These are phyloP conservation scores for Zygaena filipendulae DNA, from an alignment of 2,888 invertebrate species.

Conservation along the genomic window DNA sequence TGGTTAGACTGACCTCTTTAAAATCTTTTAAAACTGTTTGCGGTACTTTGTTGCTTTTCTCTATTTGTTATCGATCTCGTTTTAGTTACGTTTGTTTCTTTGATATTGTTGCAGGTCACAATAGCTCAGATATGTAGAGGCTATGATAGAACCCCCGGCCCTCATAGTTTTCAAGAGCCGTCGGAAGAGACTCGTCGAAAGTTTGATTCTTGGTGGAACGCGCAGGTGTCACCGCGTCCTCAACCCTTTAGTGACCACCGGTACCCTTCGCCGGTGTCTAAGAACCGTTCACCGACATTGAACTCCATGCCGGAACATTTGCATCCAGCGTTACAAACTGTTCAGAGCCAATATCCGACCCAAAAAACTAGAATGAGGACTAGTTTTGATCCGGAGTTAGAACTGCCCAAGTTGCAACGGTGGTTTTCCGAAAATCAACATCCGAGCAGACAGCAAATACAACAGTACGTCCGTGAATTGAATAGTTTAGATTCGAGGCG, in stretches of 20 bases:
- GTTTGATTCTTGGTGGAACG: slow-evolving; percentile 92
- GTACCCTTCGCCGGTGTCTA: slow-evolving; percentile 61
- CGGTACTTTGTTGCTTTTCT: slow-evolving; percentile 38
- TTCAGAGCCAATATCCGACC: slow-evolving; percentile 80
- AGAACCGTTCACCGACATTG: slow-evolving; percentile 56
- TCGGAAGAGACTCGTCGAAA: slow-evolving; percentile 87
- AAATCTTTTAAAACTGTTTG: slow-evolving; percentile 60
- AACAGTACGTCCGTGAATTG: slow-evolving; percentile 93
- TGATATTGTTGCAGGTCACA: slow-evolving; percentile 73
- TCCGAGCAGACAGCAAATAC: slow-evolving; percentile 96
- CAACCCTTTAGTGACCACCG: slow-evolving; percentile 60
- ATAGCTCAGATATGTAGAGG: slow-evolving; percentile 87
- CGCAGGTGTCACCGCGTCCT: slow-evolving; percentile 74
- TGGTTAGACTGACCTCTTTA: slow-evolving; percentile 65
- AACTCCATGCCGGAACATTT: slow-evolving; percentile 64
- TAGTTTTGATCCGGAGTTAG: slow-evolving; percentile 96
- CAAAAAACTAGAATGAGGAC: slow-evolving; percentile 96
- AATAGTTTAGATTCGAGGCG: slow-evolving; percentile 92
- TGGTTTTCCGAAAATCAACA: slow-evolving; percentile 99
- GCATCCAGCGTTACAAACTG: slow-evolving; percentile 81
- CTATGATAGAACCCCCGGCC: slow-evolving; percentile 73
- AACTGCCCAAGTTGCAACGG: slow-evolving; percentile 93
- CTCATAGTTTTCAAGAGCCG: slow-evolving; percentile 75
- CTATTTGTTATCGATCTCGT: slow-evolving; percentile 25
- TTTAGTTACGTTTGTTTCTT: slow-evolving; percentile 24